phyloP scores from a whole-genome alignment of 2,888 invertebrate genomes.

The Cynaeus angustus region DNA sequence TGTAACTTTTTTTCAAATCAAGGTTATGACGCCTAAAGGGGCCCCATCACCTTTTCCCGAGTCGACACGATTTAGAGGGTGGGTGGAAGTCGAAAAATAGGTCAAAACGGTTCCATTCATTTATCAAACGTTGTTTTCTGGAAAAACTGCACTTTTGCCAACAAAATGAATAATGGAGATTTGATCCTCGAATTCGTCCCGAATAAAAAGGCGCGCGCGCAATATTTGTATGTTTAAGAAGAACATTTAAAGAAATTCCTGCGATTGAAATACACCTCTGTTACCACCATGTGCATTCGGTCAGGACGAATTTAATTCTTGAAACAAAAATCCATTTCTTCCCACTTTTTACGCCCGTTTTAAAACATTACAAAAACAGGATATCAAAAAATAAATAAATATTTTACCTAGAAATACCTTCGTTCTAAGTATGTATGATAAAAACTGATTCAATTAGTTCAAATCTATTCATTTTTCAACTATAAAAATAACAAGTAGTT shows the following conservation, averaged over 20 bases:
- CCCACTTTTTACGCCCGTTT: too few relatives aligned
- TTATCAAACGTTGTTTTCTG: slow-evolving; percentile 36
- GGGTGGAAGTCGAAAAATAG: slow-evolving; percentile 30
- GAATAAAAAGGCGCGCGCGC: slow-evolving; percentile 20
- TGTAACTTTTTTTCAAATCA: slow-evolving; percentile 32
- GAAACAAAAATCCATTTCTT: too few relatives aligned
- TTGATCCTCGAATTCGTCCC: slow-evolving; percentile 1
- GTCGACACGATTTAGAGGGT: slow-evolving; percentile 6
- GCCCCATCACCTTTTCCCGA: slow-evolving; percentile 31
- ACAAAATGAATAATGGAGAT: slow-evolving; percentile 28
- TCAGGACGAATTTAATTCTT: too few relatives aligned
- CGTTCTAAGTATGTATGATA: too few relatives aligned
- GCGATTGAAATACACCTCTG: slow-evolving; percentile 30
- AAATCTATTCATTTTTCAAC: too few relatives aligned
- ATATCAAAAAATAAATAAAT: too few relatives aligned
- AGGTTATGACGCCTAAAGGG: slow-evolving; percentile 38
- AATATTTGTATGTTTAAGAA: slow-evolving; percentile 41
- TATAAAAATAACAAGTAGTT: too few relatives aligned
- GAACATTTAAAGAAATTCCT: slow-evolving; percentile 48
- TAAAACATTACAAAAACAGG: too few relatives aligned
- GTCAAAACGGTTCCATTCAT: slow-evolving; percentile 28
- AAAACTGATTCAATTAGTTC: too few relatives aligned
- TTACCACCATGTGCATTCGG: too few relatives aligned
- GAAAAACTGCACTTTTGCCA: slow-evolving; percentile 39
- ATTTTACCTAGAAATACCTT: too few relatives aligned